phyloP scores from a whole-genome alignment of 2,888 invertebrate species.

The Flabesymbios commensalis region DNA sequence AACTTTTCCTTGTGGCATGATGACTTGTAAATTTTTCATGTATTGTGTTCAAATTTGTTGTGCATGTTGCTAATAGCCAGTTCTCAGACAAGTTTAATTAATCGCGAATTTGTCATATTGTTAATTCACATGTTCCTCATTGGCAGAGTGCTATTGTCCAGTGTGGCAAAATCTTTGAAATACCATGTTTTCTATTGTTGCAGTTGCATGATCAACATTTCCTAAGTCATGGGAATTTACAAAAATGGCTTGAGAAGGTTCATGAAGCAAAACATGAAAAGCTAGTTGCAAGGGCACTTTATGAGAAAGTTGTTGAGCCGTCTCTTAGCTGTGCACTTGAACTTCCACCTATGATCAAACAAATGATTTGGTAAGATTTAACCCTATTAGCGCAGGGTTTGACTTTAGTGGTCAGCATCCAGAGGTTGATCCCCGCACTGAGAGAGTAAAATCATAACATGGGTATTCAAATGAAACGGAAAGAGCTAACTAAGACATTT shows the following conservation, averaged over 20 bases:
- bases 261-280: constrained; percentile 26
- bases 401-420: neutral
- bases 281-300: constrained; percentile 22
- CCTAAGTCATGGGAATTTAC: constrained; percentile 9
- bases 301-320: constrained; percentile 17
- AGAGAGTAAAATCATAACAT: neutral
- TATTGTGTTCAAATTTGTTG: too few species aligned
- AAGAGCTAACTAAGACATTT: too few species aligned
- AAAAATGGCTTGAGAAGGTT: constrained; percentile 17
- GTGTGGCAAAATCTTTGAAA: neutral
- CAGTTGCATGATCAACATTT: constrained; percentile 24
- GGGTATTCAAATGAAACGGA: neutral
- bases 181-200: neutral
- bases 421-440: neutral
- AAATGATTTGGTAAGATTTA: constrained; percentile 29
- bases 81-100: neutral
- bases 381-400: neutral
- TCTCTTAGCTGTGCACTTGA: constrained; percentile 3
- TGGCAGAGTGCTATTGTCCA: neutral
- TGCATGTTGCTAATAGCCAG: too few species aligned
- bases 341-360: constrained; percentile 16
- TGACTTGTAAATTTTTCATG: too few species aligned
- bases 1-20: too few species aligned
- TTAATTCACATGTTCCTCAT: constrained; percentile 1
- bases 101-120: neutral